A percentile compares a stretch with the other conserved stretches of the same genome.
These are phyloP conservation scores for Andrena flavipes DNA, from an alignment of 2,888 invertebrate genomes.

Conservation along the genomic window DNA sequence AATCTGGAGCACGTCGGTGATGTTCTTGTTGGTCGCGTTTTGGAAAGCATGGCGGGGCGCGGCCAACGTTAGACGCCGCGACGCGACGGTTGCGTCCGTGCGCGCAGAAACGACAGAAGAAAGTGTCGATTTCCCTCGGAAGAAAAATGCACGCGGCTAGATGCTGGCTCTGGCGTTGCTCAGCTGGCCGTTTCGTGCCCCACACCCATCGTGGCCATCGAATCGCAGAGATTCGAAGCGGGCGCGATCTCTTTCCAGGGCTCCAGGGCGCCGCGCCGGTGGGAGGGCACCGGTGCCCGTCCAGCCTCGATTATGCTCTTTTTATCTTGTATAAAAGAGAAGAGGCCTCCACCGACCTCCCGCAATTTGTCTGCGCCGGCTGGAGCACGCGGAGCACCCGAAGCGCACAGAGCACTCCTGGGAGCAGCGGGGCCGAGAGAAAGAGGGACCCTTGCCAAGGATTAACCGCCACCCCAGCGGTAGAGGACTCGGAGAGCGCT, in stretches of 20 bases:
- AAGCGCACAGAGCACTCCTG: neutral
- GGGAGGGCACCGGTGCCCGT: slow-evolving; percentile 61
- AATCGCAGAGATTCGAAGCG: slow-evolving; percentile 12
- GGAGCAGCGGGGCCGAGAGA: neutral
- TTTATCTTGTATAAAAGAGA: slow-evolving; percentile 82
- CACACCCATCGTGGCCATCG: slow-evolving; percentile 50
- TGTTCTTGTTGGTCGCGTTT: slow-evolving; percentile 68
- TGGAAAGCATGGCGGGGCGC: slow-evolving; percentile 66
- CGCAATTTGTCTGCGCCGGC: slow-evolving; percentile 78
- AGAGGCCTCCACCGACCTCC: slow-evolving; percentile 66
- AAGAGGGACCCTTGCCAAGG: neutral
- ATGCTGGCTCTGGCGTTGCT: neutral
- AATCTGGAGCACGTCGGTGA: slow-evolving; percentile 56
- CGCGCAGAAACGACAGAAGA: slow-evolving; percentile 54
- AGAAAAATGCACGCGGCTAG: slow-evolving; percentile 58
- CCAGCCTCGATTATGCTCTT: slow-evolving; percentile 68
- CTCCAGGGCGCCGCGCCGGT: slow-evolving; percentile 42
- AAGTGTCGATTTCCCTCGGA: slow-evolving; percentile 73
- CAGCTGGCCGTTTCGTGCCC: slow-evolving; percentile 45
- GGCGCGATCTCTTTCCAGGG: slow-evolving; percentile 46
- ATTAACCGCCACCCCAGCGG: neutral
- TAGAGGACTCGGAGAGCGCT: neutral
- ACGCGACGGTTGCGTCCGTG: slow-evolving; percentile 3
- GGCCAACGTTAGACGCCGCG: slow-evolving; percentile 22
- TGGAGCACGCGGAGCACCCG: slow-evolving; percentile 47